Percentiles rank a stretch among this genome's conserved stretches.
Conservation (phyloP, 1,140 invertebrate genomes). For the Galendromus occidentalis region DNA sequence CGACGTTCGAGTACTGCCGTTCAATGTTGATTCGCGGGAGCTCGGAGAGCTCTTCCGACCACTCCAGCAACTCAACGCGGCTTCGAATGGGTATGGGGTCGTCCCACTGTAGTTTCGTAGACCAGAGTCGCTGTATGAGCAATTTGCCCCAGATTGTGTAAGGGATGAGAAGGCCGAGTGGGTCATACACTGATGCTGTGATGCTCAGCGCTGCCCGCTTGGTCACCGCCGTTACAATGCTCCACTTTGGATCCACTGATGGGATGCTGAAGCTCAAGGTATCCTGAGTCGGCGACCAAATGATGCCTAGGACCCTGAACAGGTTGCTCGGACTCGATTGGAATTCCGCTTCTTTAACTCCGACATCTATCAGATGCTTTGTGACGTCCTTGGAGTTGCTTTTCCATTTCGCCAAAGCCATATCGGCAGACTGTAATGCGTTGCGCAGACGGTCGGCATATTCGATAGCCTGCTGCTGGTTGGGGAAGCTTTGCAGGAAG, state of each 20-base stretch:
- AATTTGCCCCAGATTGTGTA: slow-evolving; percentile 15
- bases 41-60: neutral
- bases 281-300: neutral
- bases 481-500: neutral
- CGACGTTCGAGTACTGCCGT: neutral
- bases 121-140: slow-evolving; percentile 17
- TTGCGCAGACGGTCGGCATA: neutral
- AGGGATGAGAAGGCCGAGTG: slow-evolving; percentile 15
- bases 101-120: slow-evolving; percentile 16
- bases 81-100: slow-evolving; percentile 3
- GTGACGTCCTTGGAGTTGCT: neutral
- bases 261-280: neutral
- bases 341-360: neutral
- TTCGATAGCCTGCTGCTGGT: neutral
- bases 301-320: neutral
- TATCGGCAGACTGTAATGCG: neutral
- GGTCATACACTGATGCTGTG: slow-evolving; percentile 16
- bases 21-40: neutral
- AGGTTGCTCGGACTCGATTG: neutral
- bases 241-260: neutral
- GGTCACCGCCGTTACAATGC: neutral
- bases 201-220: slow-evolving; percentile 14
- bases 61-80: neutral
- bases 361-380: neutral
- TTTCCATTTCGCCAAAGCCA: neutral